Evolutionary conservation across 2,113 vertebrate species (phyloP).

Genomic region (Eulemur macaco): DNA sequence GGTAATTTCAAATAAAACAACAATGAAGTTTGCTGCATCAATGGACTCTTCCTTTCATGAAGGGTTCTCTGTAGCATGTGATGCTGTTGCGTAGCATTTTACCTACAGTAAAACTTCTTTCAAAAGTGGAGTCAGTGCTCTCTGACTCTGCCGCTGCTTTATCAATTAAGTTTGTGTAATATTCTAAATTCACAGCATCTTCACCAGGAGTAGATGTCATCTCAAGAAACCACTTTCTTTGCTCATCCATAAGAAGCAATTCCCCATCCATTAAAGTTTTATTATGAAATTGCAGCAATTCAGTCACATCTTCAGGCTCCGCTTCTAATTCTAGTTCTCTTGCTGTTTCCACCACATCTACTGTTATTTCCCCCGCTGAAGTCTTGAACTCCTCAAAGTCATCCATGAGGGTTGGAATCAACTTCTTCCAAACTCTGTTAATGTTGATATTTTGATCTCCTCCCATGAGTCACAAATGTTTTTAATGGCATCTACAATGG

Average conservation of each 20-base stretch:
- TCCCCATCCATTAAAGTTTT: neutral
- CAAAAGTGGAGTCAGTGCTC: neutral
- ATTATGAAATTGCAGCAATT: neutral
- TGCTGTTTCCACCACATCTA: neutral
- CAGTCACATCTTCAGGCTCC: neutral
- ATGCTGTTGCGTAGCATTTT: neutral
- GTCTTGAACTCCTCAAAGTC: neutral
- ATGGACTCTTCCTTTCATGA: neutral
- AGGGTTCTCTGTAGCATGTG: neutral
- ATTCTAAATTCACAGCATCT: neutral
- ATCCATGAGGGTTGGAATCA: neutral
- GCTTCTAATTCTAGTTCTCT: neutral
- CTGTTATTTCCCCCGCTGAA: neutral
- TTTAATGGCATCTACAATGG: neutral
- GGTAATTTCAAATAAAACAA: neutral
- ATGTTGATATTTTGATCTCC: neutral
- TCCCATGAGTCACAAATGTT: neutral
- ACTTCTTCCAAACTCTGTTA: neutral
- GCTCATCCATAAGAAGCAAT: neutral
- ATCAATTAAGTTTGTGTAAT: neutral
- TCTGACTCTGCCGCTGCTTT: neutral
- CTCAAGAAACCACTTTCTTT: neutral
- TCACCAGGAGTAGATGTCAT: neutral
- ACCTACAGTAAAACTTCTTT: neutral
- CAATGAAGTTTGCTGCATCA: neutral